phyloP scores from a whole-genome alignment of 2,113 vertebrate species.

The Ciconia boyciana region DNA sequence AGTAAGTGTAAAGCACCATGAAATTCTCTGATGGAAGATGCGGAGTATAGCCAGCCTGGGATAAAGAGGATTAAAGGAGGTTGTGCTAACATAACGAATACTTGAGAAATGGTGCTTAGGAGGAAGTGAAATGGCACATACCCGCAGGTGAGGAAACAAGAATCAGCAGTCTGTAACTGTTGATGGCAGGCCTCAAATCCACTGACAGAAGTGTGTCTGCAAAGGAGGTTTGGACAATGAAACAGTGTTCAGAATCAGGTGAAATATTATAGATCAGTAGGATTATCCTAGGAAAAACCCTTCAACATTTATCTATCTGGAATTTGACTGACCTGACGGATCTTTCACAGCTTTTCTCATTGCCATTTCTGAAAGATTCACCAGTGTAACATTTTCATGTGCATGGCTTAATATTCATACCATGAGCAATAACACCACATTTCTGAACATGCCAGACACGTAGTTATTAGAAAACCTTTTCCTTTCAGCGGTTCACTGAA shows the following conservation, averaged over 20 bases:
- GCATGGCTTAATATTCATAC: not conserved
- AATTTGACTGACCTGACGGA: not conserved
- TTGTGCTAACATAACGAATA: constrained; percentile 4
- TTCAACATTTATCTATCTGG: not conserved
- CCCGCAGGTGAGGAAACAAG: not conserved
- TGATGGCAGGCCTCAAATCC: not conserved
- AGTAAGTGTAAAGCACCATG: constrained; percentile 9
- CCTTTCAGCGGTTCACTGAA: not conserved
- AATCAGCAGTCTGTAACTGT: not conserved
- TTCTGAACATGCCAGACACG: not conserved
- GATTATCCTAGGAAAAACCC: not conserved
- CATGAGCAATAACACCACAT: not conserved
- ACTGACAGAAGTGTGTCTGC: not conserved
- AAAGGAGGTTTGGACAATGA: not conserved
- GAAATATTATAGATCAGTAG: not conserved
- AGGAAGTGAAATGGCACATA: not conserved
- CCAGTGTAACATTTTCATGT: not conserved
- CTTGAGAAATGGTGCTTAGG: not conserved
- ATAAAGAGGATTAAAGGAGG: constrained; percentile 19
- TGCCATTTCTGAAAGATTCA: not conserved
- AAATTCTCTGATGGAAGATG: constrained; percentile 32
- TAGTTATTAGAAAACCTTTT: not conserved
- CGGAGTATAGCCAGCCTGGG: not conserved
- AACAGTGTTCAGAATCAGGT: not conserved
- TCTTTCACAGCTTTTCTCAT: not conserved